These are phyloP conservation scores for Mirounga angustirostris DNA, from an alignment of 2,113 vertebrate species.

Conservation along the genomic window DNA sequence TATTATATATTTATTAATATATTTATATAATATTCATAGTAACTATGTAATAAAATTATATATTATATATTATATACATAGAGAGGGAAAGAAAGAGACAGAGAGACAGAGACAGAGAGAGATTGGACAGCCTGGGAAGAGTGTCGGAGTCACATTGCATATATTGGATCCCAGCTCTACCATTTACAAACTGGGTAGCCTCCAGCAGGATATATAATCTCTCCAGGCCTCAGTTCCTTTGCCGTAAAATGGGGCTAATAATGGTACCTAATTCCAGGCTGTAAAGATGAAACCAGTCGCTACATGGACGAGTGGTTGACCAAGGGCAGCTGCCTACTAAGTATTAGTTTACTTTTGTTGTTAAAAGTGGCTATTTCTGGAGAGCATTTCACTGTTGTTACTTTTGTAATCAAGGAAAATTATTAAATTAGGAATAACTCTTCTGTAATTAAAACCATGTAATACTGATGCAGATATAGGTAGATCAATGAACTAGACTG, in stretches of 20 bases:
- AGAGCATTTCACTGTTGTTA: neutral
- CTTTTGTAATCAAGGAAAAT: neutral
- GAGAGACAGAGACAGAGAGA: neutral
- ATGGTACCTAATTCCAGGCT: neutral
- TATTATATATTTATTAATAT: too few relatives aligned
- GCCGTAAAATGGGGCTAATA: neutral
- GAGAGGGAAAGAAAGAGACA: neutral
- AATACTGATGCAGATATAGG: neutral
- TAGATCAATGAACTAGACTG: neutral
- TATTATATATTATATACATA: neutral
- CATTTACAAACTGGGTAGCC: neutral
- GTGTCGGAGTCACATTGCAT: neutral
- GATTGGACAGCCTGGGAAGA: neutral
- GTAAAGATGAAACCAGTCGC: neutral
- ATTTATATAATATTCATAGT: neutral
- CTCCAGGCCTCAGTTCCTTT: neutral
- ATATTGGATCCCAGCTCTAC: neutral
- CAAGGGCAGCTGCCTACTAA: neutral
- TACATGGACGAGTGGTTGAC: too few relatives aligned
- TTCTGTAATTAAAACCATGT: neutral
- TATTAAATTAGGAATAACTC: neutral
- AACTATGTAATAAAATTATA: neutral
- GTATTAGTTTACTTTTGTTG: neutral
- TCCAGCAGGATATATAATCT: neutral
- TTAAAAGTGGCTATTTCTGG: neutral